A percentile compares a stretch with the other conserved stretches of the same genome.
Conservation (phyloP, 2,888 invertebrate species). For the Marronus borbonicus region DNA sequence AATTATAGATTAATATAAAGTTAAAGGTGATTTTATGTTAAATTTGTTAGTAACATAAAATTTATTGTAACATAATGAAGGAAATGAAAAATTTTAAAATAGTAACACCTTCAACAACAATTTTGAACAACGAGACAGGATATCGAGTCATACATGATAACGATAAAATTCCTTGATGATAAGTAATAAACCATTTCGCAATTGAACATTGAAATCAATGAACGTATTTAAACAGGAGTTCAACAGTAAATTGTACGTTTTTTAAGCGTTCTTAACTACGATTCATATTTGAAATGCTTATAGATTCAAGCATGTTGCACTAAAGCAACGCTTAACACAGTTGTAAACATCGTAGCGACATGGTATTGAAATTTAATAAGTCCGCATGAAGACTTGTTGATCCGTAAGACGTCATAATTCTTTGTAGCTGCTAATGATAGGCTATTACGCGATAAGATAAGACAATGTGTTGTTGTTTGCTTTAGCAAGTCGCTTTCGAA, state of each 20-base stretch:
- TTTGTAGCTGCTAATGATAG: conserved; percentile 35
- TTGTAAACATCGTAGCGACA: neutral
- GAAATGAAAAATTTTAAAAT: neutral
- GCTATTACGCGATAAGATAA: conserved; percentile 43
- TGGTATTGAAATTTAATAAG: neutral
- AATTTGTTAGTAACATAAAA: too few relatives aligned
- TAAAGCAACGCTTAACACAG: too few relatives aligned
- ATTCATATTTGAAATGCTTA: too few relatives aligned
- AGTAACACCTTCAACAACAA: neutral
- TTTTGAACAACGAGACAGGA: conserved; percentile 22
- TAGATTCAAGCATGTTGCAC: too few relatives aligned
- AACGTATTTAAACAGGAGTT: too few relatives aligned
- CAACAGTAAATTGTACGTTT: too few relatives aligned
- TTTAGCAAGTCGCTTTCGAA: conserved; percentile 24
- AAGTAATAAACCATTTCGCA: conserved; percentile 10
- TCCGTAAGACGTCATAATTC: neutral
- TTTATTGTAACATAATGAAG: neutral
- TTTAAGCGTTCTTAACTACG: too few relatives aligned
- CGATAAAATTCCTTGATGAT: conserved; percentile 18
- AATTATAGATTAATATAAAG: too few relatives aligned
- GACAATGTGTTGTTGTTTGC: conserved; percentile 31
- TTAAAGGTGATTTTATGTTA: too few relatives aligned
- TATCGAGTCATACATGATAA: conserved; percentile 25
- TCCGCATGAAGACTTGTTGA: neutral
- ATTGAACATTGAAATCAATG: neutral